phyloP scores from a whole-genome alignment of 2,113 vertebrate genomes.

The Salvelinus sp. region DNA sequence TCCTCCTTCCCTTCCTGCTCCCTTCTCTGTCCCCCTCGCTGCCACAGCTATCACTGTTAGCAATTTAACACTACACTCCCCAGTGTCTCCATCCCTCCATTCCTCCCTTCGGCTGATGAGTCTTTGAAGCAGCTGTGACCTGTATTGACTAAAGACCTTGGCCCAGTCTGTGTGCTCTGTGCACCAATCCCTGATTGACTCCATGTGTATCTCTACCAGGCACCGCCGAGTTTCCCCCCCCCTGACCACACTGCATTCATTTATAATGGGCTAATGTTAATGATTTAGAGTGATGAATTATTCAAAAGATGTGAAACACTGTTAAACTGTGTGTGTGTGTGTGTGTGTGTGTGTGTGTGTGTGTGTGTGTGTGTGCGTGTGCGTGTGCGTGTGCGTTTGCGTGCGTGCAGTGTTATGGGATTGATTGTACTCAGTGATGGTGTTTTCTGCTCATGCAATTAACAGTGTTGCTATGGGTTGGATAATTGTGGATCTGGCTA shows the following conservation, averaged over 20 bases:
- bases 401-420: constrained; percentile 22
- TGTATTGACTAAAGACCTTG: constrained; percentile 34
- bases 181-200: constrained; percentile 31
- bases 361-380: background rate
- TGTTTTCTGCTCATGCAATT: constrained; percentile 49
- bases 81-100: background rate
- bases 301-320: constrained; percentile 34
- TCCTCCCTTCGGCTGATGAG: background rate
- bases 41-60: constrained; percentile 36
- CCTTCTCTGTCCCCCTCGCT: constrained; percentile 22
- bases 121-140: constrained; percentile 26
- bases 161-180: background rate
- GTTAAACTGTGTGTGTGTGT: constrained; percentile 22
- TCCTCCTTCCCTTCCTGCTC: too few species aligned
- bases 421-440: background rate
- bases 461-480: constrained; percentile 49
- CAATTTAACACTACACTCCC: constrained; percentile 22
- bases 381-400: constrained; percentile 15
- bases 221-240: constrained; percentile 48
- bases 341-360: background rate
- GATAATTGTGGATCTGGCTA: constrained; percentile 66
- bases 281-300: constrained; percentile 61
- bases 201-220: constrained; percentile 51
- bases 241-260: constrained; percentile 39
- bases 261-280: constrained; percentile 63